Base-by-base conservation (phyloP, 2,888 invertebrate species). In the Diplolepis rosae region DNA sequence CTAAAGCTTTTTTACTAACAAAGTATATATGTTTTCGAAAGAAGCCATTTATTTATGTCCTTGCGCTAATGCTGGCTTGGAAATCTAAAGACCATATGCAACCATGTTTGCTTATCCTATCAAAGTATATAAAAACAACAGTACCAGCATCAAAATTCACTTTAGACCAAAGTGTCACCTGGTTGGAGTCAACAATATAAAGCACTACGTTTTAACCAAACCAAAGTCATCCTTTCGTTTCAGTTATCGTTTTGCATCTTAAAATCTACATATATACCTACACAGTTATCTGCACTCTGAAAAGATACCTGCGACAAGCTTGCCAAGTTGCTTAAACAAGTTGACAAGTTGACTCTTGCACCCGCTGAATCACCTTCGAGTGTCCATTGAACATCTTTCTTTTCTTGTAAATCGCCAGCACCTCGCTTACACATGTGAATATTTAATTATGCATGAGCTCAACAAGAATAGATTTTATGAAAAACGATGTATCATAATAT, bases 11-110 rank as follows among this genome's bases (percentile, higher is more conserved):
- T 83, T 84, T 83, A 70, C 72, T 71, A 73, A 54, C 66, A 78
- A 73, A 82, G 85, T 87, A 82, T n/a, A n/a, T n/a, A n/a, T 84
- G 84, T 87, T 87, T 87, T 86, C 83, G 83, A 87, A 85, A 86
- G 82, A 85, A 83, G 83, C 81, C 80, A 82, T 83, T 80, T 76
- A 80, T 83, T 84, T 80, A 77, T 83, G 69, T 13, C 18, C 15
- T 13, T 18, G 11, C 13, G 35, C 13, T 22, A 11, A 35, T 15
- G 22, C 71, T 30, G 7, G 28, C 24, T 66, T 65, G 51, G 68
- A 73, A 73, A 72, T 69, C 70, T 72, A 45, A 27, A 28, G n/a
- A 61, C 39, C 70, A 66, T 70, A 54, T 51, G 65, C 71, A 73
- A 71, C 75, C 71, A 72, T 71, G 71, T 70, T 75, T 68, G 76